Evolutionary conservation across 2,888 invertebrate species (phyloP).

Genomic region (Acholoe squamosa): DNA sequence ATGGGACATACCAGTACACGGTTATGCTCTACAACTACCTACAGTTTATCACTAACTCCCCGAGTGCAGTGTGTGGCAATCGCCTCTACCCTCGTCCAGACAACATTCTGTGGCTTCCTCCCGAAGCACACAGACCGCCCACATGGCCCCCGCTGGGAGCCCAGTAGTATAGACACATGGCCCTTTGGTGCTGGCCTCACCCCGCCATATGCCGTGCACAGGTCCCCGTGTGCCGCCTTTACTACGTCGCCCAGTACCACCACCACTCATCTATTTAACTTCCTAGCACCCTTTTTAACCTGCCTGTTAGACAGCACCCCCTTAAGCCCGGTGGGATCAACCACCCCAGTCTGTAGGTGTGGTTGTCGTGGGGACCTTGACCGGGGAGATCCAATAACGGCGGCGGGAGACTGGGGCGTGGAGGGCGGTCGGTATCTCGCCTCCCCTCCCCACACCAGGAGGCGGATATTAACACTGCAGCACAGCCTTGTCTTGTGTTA

Average conservation of each 20-base stretch:
- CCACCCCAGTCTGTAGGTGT: not conserved
- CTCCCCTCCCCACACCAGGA: not conserved
- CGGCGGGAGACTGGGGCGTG: not conserved
- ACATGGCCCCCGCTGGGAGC: not conserved
- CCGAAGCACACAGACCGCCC: not conserved
- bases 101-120: not conserved
- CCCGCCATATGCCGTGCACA: conserved; percentile 21
- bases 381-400: conserved; percentile 4
- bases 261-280: not conserved
- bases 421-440: not conserved
- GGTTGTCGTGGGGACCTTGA: not conserved
- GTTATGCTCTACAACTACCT: too few relatives aligned
- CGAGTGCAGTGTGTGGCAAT: too few relatives aligned
- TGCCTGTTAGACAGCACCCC: not conserved
- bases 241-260: not conserved
- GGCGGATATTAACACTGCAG: not conserved
- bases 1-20: too few relatives aligned
- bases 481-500: conserved; percentile 28
- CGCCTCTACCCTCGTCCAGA: not conserved
- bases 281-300: conserved; percentile 9
- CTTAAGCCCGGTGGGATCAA: not conserved
- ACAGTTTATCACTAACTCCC: too few relatives aligned
- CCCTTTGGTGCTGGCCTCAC: conserved; percentile 20
- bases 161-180: conserved; percentile 52
- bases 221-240: not conserved